Base-by-base conservation (phyloP, 2,113 vertebrate species). In the Hepsetus odoe region DNA sequence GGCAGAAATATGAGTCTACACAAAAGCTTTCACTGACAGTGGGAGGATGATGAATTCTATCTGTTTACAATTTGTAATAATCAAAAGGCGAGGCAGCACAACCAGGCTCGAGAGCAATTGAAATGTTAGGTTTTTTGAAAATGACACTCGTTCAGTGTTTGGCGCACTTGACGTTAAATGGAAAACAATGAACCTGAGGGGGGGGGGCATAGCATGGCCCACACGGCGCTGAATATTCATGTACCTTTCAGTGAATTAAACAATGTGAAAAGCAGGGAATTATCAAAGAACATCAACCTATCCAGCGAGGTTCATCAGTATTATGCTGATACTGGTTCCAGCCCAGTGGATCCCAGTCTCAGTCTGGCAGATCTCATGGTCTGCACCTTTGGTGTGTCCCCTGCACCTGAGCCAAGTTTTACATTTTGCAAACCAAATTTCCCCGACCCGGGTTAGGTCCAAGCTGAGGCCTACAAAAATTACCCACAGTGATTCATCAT, bases 51-150 rank as follows among this genome's bases (percentile, higher is more conserved):
- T 83, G 84, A 84, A 84, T 85, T 82, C 84, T 83, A 79, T 53
- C 56, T 79, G 85, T 85, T 86, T 87, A 86, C 85, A 85, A 85
- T 89, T 88, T 84, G 82, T 81, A 82, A 84, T 87, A 85, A 87
- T 87, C 80, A 80, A 66, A 81, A 83, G 65, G 66, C 78, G 87
- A 71, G 76, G 68, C 79, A 44, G 33, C 0, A 26, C 30, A 62
- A 35, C 59, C 28, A 70, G 84, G 32, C 81, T 83, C 74, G 35
- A 74, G 78, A 38, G 80, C 70, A 82, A 84, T 56, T 64, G 56
- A 35, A 88, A 86, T 82, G 84, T 86, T 82, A 55, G n/a, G 49
- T 83, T 16, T 38, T 28, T 83, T 77, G 16, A 2, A 78, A 74
- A 78, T 40, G 62, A 55, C 82, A 83, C 59, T 79, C n/a, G 84